Base-by-base conservation (phyloP, 1,140 invertebrate species). In the Drosophila kanapiae region DNA sequence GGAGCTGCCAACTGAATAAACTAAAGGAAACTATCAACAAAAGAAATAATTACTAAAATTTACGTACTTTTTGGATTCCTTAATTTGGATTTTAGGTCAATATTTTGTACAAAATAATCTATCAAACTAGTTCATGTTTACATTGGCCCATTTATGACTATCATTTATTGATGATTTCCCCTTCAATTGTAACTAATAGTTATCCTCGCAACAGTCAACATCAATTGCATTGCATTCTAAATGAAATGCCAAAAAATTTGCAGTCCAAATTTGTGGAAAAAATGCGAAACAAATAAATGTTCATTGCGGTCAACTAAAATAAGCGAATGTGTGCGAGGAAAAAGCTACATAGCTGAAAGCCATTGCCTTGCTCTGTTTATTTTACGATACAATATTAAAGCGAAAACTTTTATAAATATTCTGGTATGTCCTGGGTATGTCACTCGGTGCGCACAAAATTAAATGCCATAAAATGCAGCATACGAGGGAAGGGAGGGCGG, bases 401-500 rank as follows among this genome's bases (percentile, higher is more conserved):
- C 57, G 33, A 57, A 56, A 56, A 56, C 47, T 56, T 59, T 67
- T 74, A 56, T 54, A n/a, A 58, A 45, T 40, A 47, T 56, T 68
- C 38, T 56, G 35, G 58, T 45, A 27, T 65, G 58, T 61, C 54
- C 37, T 45, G 53, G 53, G 53, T 27, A 56, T 56, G 53, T 56
- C 53, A 56, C 53, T 56, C 35, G 35, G 35, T 51, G 43, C 7
- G 16, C 27, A 54, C 67, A 33, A 84, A 81, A 88, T 88, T 61
- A 88, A 88, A 90, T 88, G 72, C 69, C 54, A 88, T 88, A 88
- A 87, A 88, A 58, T 64, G 74, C 54, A 77, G 31, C 64, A 59
- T 53, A 53, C 47, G 45, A 23, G 23, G 27, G 51, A 7, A 2
- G 31, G n/a, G 40, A 23, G 2, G 8, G 8, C 4, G 18, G 31